Percentiles rank a stretch among this genome's conserved stretches.
Evolutionary conservation across 2,113 vertebrate species (phyloP).

Genomic region (Rhadina sibilatrix): DNA sequence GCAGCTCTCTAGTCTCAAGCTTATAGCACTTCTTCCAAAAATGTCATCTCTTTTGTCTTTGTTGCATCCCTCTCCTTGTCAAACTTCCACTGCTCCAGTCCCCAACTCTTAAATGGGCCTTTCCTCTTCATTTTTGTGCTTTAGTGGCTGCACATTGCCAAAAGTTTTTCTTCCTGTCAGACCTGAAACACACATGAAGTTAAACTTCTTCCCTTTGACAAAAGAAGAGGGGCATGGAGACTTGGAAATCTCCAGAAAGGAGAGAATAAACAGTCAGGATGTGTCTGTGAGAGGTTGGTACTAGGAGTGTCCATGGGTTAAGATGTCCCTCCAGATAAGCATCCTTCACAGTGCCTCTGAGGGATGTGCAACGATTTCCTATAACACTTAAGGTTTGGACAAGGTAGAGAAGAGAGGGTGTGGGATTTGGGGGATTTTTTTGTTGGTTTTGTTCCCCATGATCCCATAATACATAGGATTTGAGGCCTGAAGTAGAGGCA

Average conservation of each 20-base stretch:
- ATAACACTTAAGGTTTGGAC: rapidly evolving
- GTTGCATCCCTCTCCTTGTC: neutral
- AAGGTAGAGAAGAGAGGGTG: neutral
- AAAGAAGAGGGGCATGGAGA: neutral
- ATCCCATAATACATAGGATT: neutral
- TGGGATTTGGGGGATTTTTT: neutral
- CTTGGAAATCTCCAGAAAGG: neutral
- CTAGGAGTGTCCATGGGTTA: neutral
- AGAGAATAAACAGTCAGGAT: neutral
- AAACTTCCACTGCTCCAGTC: neutral
- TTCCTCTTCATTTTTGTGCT: neutral
- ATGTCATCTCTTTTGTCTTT: neutral
- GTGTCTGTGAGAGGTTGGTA: neutral
- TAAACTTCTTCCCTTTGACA: neutral
- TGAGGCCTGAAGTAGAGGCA: neutral
- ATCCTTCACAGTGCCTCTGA: neutral
- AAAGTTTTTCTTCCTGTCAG: neutral
- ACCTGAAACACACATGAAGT: neutral
- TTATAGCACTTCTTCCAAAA: neutral
- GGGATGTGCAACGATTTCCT: neutral
- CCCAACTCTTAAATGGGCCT: neutral
- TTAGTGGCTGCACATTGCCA: neutral
- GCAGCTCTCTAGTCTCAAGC: neutral
- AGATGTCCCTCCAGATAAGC: neutral
- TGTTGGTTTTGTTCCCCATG: neutral